Evolutionary conservation across 2,113 vertebrate genomes (phyloP).

Genomic region (Fulmarus glacialis): DNA sequence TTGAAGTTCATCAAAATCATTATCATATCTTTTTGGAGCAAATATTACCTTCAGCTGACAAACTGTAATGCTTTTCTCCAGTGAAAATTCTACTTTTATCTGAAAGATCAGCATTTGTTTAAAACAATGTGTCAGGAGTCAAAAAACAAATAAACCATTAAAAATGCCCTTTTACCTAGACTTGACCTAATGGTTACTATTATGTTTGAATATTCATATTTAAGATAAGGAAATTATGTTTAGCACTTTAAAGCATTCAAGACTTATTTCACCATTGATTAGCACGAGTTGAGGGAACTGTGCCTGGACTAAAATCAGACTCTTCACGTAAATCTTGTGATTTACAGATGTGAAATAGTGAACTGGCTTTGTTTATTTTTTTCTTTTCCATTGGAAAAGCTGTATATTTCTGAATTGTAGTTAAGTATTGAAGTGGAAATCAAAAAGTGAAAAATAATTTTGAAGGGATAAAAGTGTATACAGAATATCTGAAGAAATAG

Average conservation of each 20-base stretch:
- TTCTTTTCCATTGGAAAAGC: neutral
- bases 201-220: constrained; percentile 25
- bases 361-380: neutral
- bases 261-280: constrained; percentile 1
- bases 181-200: neutral
- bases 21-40: neutral
- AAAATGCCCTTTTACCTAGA: neutral
- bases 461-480: neutral
- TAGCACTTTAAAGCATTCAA: neutral
- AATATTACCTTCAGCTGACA: neutral
- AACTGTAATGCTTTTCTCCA: neutral
- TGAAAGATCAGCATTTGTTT: constrained; percentile 26
- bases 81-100: constrained; percentile 28
- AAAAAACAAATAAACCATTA: neutral
- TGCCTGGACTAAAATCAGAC: neutral
- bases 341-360: neutral
- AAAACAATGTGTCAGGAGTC: constrained; percentile 19
- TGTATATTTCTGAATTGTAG: neutral
- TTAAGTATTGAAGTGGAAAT: neutral
- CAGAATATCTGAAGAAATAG: neutral
- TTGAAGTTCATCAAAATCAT: neutral
- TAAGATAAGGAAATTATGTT: constrained; percentile 24
- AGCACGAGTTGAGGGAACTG: neutral
- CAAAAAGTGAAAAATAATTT: neutral
- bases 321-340: neutral